phyloP scores from a whole-genome alignment of 2,113 vertebrate species.

The Gracilinanus agilis region DNA sequence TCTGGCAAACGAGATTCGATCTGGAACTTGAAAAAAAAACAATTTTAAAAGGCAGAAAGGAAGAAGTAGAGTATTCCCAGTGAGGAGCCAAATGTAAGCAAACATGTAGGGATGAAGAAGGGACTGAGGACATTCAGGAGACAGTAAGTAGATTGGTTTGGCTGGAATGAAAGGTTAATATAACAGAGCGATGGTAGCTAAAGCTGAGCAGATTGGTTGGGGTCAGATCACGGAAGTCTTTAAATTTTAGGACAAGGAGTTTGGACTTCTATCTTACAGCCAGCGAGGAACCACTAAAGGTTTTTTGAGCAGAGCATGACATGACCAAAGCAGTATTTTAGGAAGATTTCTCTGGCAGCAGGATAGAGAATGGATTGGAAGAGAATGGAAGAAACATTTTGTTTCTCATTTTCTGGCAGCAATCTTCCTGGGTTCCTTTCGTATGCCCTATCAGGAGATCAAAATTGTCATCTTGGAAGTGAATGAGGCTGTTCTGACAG shows the following conservation, averaged over 20 bases:
- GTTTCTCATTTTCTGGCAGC: slow-evolving; percentile 79
- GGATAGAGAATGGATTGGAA: slow-evolving; percentile 14
- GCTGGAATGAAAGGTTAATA: background rate
- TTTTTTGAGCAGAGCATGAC: background rate
- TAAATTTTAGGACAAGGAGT: background rate
- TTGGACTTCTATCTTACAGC: slow-evolving; percentile 24
- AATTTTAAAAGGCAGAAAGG: slow-evolving; percentile 23
- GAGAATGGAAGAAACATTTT: slow-evolving; percentile 42
- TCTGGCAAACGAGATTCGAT: slow-evolving; percentile 8
- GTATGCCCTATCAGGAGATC: slow-evolving; percentile 91
- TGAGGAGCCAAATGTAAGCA: background rate
- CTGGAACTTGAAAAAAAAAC: slow-evolving; percentile 4
- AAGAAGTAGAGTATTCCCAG: background rate
- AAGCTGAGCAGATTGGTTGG: background rate
- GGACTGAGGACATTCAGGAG: background rate
- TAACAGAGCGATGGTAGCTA: background rate
- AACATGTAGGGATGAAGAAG: background rate
- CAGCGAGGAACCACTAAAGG: background rate
- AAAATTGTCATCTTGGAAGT: slow-evolving; percentile 88
- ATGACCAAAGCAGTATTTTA: background rate
- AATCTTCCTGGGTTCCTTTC: slow-evolving; percentile 92
- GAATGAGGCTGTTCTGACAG: slow-evolving; percentile 89
- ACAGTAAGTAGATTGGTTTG: background rate
- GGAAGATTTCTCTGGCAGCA: slow-evolving; percentile 12
- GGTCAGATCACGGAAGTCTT: background rate